Conservation (phyloP, 2,113 vertebrate genomes). For the Pandion haliaetus region DNA sequence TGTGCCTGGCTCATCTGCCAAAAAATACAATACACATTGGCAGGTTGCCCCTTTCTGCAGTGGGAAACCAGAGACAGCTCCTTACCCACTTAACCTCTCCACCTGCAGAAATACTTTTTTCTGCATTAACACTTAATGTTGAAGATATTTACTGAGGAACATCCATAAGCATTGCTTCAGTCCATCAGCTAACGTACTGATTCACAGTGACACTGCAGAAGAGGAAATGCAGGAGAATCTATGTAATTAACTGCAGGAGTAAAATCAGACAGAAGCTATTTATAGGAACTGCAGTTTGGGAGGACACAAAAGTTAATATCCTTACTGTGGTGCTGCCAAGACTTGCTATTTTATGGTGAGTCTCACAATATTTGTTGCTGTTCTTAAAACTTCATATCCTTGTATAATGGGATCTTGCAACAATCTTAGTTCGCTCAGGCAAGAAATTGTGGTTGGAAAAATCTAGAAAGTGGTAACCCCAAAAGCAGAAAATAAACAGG, state of each 20-base stretch:
- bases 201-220: neutral
- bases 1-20: neutral
- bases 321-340: neutral
- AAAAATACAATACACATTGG: neutral
- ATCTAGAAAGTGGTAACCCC: neutral
- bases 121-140: neutral
- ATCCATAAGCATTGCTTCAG: neutral
- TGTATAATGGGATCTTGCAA: slow-evolving; percentile 4
- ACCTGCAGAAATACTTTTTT: neutral
- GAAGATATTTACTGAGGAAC: neutral
- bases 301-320: slow-evolving; percentile 15
- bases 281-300: slow-evolving; percentile 36
- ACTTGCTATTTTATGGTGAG: neutral
- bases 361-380: neutral
- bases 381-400: neutral
- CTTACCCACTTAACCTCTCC: neutral
- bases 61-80: neutral
- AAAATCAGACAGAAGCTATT: slow-evolving; percentile 11
- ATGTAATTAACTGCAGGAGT: slow-evolving; percentile 31
- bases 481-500: neutral
- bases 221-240: slow-evolving; percentile 24
- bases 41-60: neutral
- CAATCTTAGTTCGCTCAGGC: neutral
- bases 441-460: neutral
- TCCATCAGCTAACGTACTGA: neutral